Percentiles rank a stretch among this genome's conserved stretches.
phyloP scores from a whole-genome alignment of 1,140 invertebrate genomes.

The Heterodera carotae region DNA sequence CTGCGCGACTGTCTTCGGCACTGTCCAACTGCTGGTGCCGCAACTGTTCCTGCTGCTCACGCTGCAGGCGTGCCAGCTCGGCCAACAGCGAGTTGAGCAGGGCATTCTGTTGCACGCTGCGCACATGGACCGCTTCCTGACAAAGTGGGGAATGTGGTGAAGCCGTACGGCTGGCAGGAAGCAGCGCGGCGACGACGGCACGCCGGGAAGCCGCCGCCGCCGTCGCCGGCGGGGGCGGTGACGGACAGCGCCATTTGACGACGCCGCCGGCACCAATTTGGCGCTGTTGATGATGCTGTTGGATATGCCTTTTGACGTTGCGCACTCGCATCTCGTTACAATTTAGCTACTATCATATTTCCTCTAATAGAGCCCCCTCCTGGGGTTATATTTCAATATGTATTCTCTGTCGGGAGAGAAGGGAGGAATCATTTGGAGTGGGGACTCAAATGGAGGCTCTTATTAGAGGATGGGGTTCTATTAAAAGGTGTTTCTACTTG shows the following conservation, averaged over 20 bases:
- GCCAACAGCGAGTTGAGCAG: conserved; percentile 29
- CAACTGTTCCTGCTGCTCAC: conserved; percentile 26
- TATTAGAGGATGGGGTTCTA: no score
- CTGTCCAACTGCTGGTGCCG: background rate
- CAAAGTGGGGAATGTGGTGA: background rate
- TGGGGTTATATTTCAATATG: background rate
- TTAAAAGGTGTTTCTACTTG: no score
- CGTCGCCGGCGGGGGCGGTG: conserved; percentile 1
- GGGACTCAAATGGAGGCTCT: no score
- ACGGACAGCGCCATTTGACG: background rate
- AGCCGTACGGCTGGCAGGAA: no score
- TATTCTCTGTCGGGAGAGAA: background rate
- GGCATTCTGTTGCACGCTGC: conserved; percentile 18
- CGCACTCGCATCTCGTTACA: background rate
- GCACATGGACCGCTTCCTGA: conserved; percentile 31
- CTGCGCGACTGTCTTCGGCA: conserved; percentile 13
- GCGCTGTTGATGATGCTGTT: background rate
- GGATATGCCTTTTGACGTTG: background rate
- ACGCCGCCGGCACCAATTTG: no score
- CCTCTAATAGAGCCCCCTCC: no score
- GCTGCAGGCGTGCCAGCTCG: conserved; percentile 27
- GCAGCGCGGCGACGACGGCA: background rate
- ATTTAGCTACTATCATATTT: no score
- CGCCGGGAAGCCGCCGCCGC: no score
- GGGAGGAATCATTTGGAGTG: no score